Percentiles rank a stretch among this genome's conserved stretches.
Evolutionary conservation across 2,113 vertebrate genomes (phyloP).

Genomic region (Apaloderma vittatum): DNA sequence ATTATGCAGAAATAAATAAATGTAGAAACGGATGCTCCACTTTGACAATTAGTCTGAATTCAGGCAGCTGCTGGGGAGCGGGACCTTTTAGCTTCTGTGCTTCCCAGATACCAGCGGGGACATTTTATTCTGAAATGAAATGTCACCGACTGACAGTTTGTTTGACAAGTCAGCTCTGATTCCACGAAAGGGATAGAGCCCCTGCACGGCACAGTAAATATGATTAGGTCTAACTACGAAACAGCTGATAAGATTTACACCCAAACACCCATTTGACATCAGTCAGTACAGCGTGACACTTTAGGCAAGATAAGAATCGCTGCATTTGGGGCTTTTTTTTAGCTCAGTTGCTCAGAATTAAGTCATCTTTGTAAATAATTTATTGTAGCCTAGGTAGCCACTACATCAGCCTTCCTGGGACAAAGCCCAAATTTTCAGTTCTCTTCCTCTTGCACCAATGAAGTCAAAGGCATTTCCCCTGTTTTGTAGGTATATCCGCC

Average conservation of each 20-base stretch:
- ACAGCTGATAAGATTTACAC: neutral
- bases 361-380: neutral
- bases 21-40: neutral
- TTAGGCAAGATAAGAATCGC: neutral
- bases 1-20: too few species aligned
- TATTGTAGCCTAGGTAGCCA: neutral
- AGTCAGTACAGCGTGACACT: neutral
- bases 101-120: neutral
- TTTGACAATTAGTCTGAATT: rapidly evolving
- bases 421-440: neutral
- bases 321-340: neutral
- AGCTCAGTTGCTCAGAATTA: neutral
- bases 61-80: neutral
- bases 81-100: neutral
- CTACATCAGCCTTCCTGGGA: neutral
- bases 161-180: neutral
- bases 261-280: neutral
- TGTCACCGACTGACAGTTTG: neutral
- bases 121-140: neutral
- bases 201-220: rapidly evolving
- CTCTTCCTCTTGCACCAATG: neutral
- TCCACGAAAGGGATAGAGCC: neutral
- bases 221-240: neutral
- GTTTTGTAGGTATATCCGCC: neutral
- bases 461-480: neutral